Conservation (phyloP, 1,140 invertebrate species). For the Drosophila nebulosa region DNA sequence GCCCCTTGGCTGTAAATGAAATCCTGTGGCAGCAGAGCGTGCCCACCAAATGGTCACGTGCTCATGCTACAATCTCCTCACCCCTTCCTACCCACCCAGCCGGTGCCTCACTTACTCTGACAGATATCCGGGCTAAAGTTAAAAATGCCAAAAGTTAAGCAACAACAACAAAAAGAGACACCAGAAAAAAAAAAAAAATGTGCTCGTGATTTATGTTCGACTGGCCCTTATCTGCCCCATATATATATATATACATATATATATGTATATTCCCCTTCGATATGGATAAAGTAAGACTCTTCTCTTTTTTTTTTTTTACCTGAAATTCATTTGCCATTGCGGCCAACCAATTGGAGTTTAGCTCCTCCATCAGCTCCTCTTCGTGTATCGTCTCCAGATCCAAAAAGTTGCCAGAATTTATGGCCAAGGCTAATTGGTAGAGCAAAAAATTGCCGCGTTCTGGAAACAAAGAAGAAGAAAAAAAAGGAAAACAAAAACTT, state of each 20-base stretch:
- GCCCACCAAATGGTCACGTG: constrained; percentile 65
- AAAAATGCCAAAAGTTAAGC: constrained; percentile 54
- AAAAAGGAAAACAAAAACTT: constrained; percentile 22
- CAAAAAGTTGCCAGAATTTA: constrained; percentile 58
- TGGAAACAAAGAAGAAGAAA: constrained; percentile 23
- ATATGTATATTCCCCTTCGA: constrained; percentile 30
- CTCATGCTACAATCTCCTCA: constrained; percentile 20
- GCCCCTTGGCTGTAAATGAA: constrained; percentile 55
- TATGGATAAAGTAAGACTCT: constrained; percentile 12
- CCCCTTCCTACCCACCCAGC: not conserved
- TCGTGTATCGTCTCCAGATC: constrained; percentile 20
- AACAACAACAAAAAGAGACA: constrained; percentile 28
- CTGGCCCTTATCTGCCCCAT: constrained; percentile 41
- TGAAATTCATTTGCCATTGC: constrained; percentile 73
- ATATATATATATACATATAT: not conserved
- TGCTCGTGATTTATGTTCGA: constrained; percentile 66
- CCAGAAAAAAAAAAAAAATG: not conserved
- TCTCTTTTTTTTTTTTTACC: constrained; percentile 34
- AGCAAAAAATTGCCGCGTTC: constrained; percentile 63
- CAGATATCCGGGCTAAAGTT: constrained; percentile 57
- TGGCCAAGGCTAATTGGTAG: constrained; percentile 72
- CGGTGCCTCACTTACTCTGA: constrained; percentile 18
- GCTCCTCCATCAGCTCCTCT: constrained; percentile 21
- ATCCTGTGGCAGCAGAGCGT: constrained; percentile 52
- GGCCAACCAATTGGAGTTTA: constrained; percentile 65